Evolutionary conservation across 92 coral and sea anemone species (phyloP).

Genomic region (Epizoanthus illoricatus): DNA sequence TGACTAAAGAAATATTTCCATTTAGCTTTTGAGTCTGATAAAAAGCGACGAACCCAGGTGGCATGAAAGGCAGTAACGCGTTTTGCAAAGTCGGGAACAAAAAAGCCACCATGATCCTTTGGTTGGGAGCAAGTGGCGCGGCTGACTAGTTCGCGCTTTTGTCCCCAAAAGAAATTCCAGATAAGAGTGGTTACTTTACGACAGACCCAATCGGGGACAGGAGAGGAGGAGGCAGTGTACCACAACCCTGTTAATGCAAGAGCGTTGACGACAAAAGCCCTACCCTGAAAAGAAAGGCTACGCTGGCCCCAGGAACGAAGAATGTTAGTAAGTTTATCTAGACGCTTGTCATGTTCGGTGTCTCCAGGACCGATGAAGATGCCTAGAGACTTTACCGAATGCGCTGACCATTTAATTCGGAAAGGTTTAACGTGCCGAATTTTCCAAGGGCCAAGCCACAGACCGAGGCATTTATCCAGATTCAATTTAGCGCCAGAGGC

Average conservation of each 20-base stretch:
- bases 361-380: not conserved
- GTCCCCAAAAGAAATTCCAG: no score
- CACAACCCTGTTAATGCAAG: constrained; percentile 45
- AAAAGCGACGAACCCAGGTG: not conserved
- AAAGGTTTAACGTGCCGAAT: not conserved
- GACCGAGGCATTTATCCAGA: constrained; percentile 12
- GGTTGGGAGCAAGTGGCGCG: not conserved
- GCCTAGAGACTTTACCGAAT: not conserved
- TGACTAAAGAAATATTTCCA: not conserved
- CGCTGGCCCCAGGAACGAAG: constrained; percentile 25
- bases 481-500: constrained; percentile 52
- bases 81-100: not conserved
- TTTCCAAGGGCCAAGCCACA: constrained; percentile 36
- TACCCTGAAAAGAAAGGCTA: constrained; percentile 10
- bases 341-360: not conserved
- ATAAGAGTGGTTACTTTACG: not conserved
- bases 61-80: not conserved
- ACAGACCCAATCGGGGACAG: not conserved
- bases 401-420: no score
- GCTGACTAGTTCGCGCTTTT: no score
- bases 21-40: not conserved
- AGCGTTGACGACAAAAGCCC: constrained; percentile 27
- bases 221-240: constrained; percentile 17
- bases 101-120: not conserved
- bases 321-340: not conserved